Evolutionary conservation across 1,140 invertebrate species (phyloP), one percentile per base, ranked within the genome.

Genomic region (Drosophila nigrodunni): DNA sequence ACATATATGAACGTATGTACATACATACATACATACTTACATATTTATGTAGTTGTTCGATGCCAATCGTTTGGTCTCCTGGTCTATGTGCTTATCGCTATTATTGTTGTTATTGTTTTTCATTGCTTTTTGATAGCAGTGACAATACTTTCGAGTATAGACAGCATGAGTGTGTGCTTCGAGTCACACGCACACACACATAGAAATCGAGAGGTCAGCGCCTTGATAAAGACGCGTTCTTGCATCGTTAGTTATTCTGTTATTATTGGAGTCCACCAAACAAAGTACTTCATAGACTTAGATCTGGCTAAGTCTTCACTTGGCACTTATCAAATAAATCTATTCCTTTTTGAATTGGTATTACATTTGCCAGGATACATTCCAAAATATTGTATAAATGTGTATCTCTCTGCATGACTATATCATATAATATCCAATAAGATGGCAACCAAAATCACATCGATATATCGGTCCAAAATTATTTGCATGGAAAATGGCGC

Each of bases 101-200:
- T 68, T 71, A 52, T 74, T 67, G 66, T 21, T 44, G 58, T 44
- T 78, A 43, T 64, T 59, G 66, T 15, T 60, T 57, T 55, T 77
- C 62, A 35, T 68, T 64, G 59, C 62, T 49, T 74, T 74, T 82
- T 82, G 75, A 82, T 82, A 82, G 70, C 75, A 65, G 39, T 61
- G 71, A 80, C 75, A 80, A 80, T 69, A 69, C 61, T 74, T 59
- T 69, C 13, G 30, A 58, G 50, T 60, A 15, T 57, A 47, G 66
- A 43, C 8, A 49, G 43, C 15, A 37, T 54, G 44, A n/a, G n/a
- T 58, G 34, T 41, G 15, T 21, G 15, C 21, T 18, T 46, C 37
- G 57, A 61, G 13, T 15, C 11, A 50, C 46, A 55, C 35, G 59
- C 35, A 65, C 47, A 47, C 59, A 57, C 13, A 57, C 43, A 50